These are phyloP conservation scores for Cebidichthys violaceus DNA, from an alignment of 2,113 vertebrate species.

Conservation along the genomic window DNA sequence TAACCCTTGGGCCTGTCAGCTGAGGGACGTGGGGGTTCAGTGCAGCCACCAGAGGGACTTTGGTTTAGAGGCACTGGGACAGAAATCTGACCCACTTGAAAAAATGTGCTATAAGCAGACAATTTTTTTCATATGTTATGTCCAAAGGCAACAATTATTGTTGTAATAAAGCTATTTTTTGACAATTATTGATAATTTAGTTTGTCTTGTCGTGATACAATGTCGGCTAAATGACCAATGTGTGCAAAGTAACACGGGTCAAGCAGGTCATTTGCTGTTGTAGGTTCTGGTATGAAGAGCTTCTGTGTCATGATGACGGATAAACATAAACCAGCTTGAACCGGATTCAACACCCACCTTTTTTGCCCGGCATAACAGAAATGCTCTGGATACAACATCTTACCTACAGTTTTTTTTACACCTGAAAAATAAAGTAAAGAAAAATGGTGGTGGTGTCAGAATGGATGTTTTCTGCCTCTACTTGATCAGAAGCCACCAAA, in stretches of 20 bases:
- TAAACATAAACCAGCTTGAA: conserved; percentile 5
- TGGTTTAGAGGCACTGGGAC: conserved; percentile 12
- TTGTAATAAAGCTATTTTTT: neutral
- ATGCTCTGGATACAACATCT: neutral
- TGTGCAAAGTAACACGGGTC: neutral
- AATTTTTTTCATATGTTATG: neutral
- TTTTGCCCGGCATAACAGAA: conserved; percentile 1
- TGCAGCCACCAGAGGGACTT: conserved; percentile 54
- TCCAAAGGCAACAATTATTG: neutral
- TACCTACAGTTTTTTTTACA: neutral
- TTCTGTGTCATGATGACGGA: conserved; percentile 9
- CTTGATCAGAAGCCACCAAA: neutral
- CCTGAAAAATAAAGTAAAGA: neutral
- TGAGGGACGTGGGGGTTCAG: conserved; percentile 12
- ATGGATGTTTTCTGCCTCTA: neutral
- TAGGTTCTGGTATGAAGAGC: neutral
- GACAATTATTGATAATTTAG: neutral
- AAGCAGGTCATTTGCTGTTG: neutral
- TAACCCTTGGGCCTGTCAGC: conserved; percentile 42
- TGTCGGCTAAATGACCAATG: neutral
- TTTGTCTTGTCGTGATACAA: neutral
- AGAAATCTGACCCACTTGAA: neutral
- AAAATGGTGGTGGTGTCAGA: neutral
- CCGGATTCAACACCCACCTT: conserved; percentile 20
- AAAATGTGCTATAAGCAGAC: neutral